Conservation (phyloP, 2,797 vertebrate genomes). For the Chloroceryle amazona region DNA sequence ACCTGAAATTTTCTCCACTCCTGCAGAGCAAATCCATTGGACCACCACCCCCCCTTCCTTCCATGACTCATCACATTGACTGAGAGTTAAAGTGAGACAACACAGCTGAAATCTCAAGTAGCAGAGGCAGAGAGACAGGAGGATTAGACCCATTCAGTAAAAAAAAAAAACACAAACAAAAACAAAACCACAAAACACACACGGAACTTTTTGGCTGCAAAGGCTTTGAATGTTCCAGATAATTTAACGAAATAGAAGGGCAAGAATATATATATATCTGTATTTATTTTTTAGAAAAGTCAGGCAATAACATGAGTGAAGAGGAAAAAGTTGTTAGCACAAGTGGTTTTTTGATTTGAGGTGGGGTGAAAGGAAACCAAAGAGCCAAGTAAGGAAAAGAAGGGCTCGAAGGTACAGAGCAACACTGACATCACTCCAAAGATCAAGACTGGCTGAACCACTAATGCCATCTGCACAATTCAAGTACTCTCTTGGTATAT, state of each 20-base stretch:
- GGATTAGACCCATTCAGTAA: neutral
- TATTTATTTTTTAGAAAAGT: neutral
- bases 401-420: accelerated
- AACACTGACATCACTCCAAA: neutral
- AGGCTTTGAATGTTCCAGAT: neutral
- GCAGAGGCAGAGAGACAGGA: neutral
- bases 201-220: neutral
- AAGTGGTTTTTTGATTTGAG: neutral
- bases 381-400: neutral
- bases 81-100: neutral
- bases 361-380: neutral
- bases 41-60: neutral
- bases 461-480: neutral
- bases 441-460: neutral
- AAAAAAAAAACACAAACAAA: neutral
- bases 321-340: neutral
- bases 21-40: neutral
- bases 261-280: no score
- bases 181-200: no score
- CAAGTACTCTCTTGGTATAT: neutral
- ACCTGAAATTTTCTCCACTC: neutral
- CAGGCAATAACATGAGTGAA: neutral
- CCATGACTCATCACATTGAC: neutral
- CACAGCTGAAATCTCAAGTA: neutral
- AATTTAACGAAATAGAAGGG: neutral